These are phyloP conservation scores for Oikopleura albicans DNA, from an alignment of 23 tunicate genomes.

Conservation along the genomic window DNA sequence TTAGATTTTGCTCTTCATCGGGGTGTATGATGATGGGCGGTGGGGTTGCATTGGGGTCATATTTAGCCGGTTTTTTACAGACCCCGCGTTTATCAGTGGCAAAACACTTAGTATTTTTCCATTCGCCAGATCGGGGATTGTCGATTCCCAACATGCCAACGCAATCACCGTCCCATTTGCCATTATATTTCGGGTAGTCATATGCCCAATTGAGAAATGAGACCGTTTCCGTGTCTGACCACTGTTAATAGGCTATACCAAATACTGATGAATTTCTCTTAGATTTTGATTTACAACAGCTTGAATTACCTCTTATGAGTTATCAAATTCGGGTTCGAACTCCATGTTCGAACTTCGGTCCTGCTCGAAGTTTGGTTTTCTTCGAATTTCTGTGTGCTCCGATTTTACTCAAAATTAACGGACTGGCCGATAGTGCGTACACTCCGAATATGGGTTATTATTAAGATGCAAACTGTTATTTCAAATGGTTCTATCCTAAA, in stretches of 20 bases:
- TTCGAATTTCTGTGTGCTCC: too few relatives aligned
- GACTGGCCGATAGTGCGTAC: too few relatives aligned
- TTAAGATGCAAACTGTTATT: too few relatives aligned
- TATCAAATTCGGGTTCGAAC: too few relatives aligned
- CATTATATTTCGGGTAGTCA: not conserved
- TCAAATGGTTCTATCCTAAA: too few relatives aligned
- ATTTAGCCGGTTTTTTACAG: not conserved
- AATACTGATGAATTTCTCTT: too few relatives aligned
- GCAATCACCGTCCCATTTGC: conserved; percentile 1
- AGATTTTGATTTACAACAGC: too few relatives aligned
- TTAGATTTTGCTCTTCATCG: not conserved
- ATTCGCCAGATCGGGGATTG: not conserved
- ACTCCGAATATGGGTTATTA: too few relatives aligned
- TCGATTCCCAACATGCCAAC: not conserved
- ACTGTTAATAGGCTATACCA: too few relatives aligned
- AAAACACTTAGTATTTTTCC: not conserved
- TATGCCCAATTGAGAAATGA: not conserved
- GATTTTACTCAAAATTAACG: too few relatives aligned
- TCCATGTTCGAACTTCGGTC: not conserved
- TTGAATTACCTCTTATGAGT: too few relatives aligned
- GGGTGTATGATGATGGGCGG: not conserved
- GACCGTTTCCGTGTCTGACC: not conserved
- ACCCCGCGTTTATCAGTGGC: not conserved
- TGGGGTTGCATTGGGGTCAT: not conserved
- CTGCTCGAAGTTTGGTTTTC: too few relatives aligned